These are phyloP conservation scores for Ornithoptera alexandrae DNA, from an alignment of 2,888 invertebrate species.

Conservation along the genomic window DNA sequence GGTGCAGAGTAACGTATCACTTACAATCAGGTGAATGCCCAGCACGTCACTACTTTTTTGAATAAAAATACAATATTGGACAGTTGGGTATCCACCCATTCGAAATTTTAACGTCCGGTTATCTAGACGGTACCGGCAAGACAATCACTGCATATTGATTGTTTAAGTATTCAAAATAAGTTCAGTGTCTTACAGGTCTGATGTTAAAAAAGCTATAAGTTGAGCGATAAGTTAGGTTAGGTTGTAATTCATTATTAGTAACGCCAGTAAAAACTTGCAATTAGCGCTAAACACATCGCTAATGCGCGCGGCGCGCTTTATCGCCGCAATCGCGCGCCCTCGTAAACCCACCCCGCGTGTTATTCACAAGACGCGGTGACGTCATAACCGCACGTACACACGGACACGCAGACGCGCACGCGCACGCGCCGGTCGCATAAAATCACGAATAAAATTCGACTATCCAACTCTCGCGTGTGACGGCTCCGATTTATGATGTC, in stretches of 20 bases:
- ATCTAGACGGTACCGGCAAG: too few species aligned
- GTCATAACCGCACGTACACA: constrained; percentile 65
- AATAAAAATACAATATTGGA: too few species aligned
- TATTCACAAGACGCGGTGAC: constrained; percentile 44
- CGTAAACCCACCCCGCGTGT: constrained; percentile 58
- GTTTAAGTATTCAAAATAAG: neutral
- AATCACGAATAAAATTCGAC: constrained; percentile 41
- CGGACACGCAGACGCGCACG: constrained; percentile 43
- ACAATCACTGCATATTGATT: too few species aligned
- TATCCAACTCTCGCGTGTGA: constrained; percentile 28
- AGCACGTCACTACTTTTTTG: too few species aligned
- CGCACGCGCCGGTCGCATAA: constrained; percentile 63
- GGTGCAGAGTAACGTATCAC: too few species aligned
- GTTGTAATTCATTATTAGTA: constrained; percentile 40
- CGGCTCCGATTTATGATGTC: constrained; percentile 42
- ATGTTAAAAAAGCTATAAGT: constrained; percentile 21
- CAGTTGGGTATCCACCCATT: too few species aligned
- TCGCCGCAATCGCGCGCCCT: constrained; percentile 47
- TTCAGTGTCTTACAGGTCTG: neutral
- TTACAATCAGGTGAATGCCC: too few species aligned
- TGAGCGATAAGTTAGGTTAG: constrained; percentile 26
- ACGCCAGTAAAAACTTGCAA: constrained; percentile 56
- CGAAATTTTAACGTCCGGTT: too few species aligned
- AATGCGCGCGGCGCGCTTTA: constrained; percentile 56
- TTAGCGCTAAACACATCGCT: constrained; percentile 65